Evolutionary conservation across 1,140 invertebrate genomes (phyloP).

Genomic region (Dendrolimus punctatus): DNA sequence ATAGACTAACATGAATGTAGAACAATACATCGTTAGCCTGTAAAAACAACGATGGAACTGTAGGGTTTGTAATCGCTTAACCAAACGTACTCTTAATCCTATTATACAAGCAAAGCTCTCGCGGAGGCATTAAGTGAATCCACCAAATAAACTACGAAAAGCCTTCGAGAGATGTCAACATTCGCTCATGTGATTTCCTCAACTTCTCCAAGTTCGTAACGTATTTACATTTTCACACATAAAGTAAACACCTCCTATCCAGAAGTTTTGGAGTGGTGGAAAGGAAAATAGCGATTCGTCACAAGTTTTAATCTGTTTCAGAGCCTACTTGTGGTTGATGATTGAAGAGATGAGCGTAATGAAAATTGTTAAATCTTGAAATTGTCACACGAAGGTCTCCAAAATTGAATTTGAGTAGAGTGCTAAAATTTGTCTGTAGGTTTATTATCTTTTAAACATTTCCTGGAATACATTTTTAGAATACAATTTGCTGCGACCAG

Average conservation of each 20-base stretch:
- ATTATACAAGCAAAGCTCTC: conserved; percentile 38
- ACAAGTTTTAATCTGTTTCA: conserved; percentile 59
- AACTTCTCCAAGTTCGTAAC: conserved; percentile 36
- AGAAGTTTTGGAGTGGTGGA: conserved; percentile 35
- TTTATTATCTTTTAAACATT: no score
- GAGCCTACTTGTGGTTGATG: conserved; percentile 45
- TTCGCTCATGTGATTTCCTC: conserved; percentile 44
- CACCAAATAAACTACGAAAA: conserved; percentile 53
- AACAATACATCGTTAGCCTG: conserved; percentile 16
- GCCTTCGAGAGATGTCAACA: conserved; percentile 52
- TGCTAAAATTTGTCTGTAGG: no score
- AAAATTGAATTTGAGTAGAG: no score
- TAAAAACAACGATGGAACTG: conserved; percentile 29
- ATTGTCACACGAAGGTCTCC: no score
- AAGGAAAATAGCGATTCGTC: conserved; percentile 61
- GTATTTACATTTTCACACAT: conserved; percentile 63
- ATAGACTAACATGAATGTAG: no score
- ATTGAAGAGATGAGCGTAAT: conserved; percentile 18
- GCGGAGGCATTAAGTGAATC: conserved; percentile 46
- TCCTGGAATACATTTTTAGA: no score
- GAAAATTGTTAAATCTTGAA: conserved; percentile 1
- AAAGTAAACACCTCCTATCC: conserved; percentile 55
- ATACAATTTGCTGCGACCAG: no score
- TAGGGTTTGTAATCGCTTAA: conserved; percentile 26
- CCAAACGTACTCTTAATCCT: conserved; percentile 45